phyloP scores from a whole-genome alignment of 2,888 invertebrate genomes.

The Drosophila stalkeri region DNA sequence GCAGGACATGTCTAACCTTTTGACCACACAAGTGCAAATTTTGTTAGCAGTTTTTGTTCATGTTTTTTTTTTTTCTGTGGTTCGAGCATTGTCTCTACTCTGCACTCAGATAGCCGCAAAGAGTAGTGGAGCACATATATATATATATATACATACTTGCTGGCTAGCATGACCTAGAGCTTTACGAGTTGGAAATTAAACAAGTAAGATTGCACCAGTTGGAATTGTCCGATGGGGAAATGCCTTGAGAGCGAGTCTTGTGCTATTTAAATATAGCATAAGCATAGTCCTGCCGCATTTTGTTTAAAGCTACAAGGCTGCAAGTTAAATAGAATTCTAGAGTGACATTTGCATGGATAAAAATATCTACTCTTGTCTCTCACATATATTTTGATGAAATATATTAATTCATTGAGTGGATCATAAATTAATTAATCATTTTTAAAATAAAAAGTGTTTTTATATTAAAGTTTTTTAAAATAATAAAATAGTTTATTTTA shows the following conservation, averaged over 20 bases:
- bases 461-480: no score
- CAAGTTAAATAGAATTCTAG: neutral
- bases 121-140: no score
- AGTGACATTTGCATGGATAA: neutral
- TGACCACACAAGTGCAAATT: constrained; percentile 19
- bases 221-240: neutral
- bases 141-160: neutral
- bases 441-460: no score
- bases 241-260: neutral
- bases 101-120: neutral
- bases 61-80: neutral
- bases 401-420: no score
- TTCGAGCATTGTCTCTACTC: neutral
- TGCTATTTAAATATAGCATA: no score
- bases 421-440: no score
- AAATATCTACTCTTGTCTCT: neutral
- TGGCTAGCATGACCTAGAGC: neutral
- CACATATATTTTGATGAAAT: no score
- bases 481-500: no score
- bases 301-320: no score
- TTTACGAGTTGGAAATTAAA: constrained; percentile 11
- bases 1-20: constrained; percentile 7
- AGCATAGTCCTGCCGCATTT: no score
- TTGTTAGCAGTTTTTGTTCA: constrained; percentile 7
- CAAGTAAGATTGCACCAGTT: neutral